Evolutionary conservation across 2,888 invertebrate genomes (phyloP).

Genomic region (Caenorhabditis sp.): DNA sequence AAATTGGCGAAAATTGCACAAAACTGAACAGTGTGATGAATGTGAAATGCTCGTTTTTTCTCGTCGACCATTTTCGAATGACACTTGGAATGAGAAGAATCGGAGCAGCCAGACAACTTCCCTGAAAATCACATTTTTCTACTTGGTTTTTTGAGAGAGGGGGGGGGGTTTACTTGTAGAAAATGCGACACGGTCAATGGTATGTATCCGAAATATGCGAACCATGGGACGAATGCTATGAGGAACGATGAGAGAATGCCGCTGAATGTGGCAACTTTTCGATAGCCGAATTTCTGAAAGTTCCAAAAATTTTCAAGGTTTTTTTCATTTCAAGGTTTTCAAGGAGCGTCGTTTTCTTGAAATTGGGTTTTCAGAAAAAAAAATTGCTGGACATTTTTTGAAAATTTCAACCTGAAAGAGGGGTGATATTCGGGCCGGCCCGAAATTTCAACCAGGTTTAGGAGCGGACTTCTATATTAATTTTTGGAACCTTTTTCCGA

Average conservation of each 20-base stretch:
- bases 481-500: no score
- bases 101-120: constrained; percentile 9
- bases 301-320: no score
- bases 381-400: no score
- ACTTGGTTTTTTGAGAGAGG: no score
- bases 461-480: no score
- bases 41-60: constrained; percentile 34
- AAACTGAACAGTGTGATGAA: constrained; percentile 26
- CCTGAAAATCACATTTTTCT: no score
- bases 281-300: constrained; percentile 31
- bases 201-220: constrained; percentile 22
- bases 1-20: constrained; percentile 27
- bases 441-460: no score
- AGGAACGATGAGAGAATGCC: constrained; percentile 24
- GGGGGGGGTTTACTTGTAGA: constrained; percentile 2
- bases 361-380: no score
- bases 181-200: constrained; percentile 14
- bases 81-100: constrained; percentile 35
- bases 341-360: constrained; percentile 2
- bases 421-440: no score
- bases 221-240: constrained; percentile 27
- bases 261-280: constrained; percentile 15
- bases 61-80: constrained; percentile 40
- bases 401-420: no score
- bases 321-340: not conserved